Conservation (phyloP, 2,797 vertebrate species). For the Neosilurus mollespiculum region DNA sequence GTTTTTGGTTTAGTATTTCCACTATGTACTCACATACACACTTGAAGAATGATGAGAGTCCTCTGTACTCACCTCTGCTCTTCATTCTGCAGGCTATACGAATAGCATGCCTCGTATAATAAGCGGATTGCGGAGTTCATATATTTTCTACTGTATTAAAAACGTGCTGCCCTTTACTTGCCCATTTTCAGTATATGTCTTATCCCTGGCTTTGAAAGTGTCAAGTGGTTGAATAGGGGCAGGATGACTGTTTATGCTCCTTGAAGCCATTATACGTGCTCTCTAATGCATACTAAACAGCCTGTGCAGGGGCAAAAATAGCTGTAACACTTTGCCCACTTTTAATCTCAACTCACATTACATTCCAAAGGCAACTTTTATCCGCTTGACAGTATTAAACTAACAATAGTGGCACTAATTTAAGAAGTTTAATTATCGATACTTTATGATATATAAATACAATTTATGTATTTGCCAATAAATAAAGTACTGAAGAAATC, state of each 20-base stretch:
- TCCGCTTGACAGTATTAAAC: not conserved
- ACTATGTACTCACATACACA: conserved; percentile 12
- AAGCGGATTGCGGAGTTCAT: conserved; percentile 23
- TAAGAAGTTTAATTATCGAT: not conserved
- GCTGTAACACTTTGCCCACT: not conserved
- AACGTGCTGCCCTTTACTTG: conserved; percentile 24
- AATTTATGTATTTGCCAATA: not conserved
- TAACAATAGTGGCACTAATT: not conserved
- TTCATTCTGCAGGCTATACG: not conserved
- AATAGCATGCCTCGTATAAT: not conserved
- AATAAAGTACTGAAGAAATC: not conserved
- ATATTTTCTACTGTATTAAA: conserved; percentile 36
- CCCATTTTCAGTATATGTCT: conserved; percentile 23
- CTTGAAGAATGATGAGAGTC: conserved; percentile 23
- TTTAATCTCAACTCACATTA: not conserved
- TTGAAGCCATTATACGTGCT: conserved; percentile 14
- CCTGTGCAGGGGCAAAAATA: not conserved
- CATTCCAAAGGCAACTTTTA: not conserved
- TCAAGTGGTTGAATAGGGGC: not conserved
- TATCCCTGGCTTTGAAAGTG: conserved; percentile 27
- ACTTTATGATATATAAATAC: not conserved
- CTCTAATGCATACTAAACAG: conserved; percentile 26
- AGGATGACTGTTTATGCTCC: conserved; percentile 33
- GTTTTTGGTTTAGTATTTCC: not conserved
- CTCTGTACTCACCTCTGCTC: not conserved